Evolutionary conservation across 2,888 invertebrate species (phyloP).

Genomic region (Hybos culiciformis): DNA sequence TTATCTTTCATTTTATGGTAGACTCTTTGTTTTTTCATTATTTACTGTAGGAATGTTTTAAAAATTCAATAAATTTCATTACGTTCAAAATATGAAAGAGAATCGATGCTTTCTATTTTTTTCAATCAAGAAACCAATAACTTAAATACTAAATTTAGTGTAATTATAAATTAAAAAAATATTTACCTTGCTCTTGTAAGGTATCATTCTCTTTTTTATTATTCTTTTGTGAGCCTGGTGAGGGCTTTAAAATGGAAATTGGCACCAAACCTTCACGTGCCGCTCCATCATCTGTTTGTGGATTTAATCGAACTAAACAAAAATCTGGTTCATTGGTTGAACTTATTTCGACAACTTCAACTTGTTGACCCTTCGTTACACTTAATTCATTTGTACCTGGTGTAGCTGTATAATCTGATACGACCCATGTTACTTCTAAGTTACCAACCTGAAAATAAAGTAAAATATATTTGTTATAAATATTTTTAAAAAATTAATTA

Average conservation of each 20-base stretch:
- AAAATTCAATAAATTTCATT: background rate
- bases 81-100: too few species aligned
- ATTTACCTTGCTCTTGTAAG: constrained; percentile 31
- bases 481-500: background rate
- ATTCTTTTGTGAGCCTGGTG: constrained; percentile 42
- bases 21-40: background rate
- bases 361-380: constrained; percentile 84
- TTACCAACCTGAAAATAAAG: constrained; percentile 50
- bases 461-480: constrained; percentile 2
- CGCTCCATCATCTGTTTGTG: constrained; percentile 39
- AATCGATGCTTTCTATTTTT: too few species aligned
- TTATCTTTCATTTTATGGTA: background rate
- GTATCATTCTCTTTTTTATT: constrained; percentile 28
- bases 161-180: background rate
- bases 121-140: too few species aligned
- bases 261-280: constrained; percentile 70
- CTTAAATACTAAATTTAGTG: too few species aligned
- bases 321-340: constrained; percentile 53
- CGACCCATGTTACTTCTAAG: constrained; percentile 82
- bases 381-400: constrained; percentile 64
- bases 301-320: constrained; percentile 53
- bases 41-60: background rate
- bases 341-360: constrained; percentile 70
- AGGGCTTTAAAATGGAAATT: constrained; percentile 60
- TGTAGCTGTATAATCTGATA: constrained; percentile 69